Base-by-base conservation (phyloP, 1,140 invertebrate species). In the Nomia melanderi region DNA sequence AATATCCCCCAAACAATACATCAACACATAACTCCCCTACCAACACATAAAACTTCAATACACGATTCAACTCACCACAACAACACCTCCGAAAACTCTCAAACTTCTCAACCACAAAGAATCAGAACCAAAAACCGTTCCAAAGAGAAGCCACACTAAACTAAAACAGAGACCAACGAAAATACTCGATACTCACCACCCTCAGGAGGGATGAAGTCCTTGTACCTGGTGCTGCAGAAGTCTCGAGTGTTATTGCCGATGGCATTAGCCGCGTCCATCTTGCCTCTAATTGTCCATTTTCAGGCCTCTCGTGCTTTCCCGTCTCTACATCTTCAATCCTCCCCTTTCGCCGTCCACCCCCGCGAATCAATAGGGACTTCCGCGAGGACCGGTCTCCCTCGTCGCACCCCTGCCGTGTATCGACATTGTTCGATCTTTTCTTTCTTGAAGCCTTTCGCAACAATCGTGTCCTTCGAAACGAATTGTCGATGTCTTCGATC, bases 211-310 rank as follows among this genome's bases (percentile, higher is more conserved):
- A 78, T 56, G 63, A 89, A 92, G 25, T 88, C 78, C 57, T 85
- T 80, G 71, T 88, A 88, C 20, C 84, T 85, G 47, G 77, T 63
- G 9, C 80, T 78, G 72, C 91, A 92, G 27, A 86, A 81, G 33
- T 85, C 78, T 57, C 79, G 77, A 23, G 84, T 88, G 73, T 79
- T 81, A 36, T 91, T 90, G 69, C 79, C 70, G 44, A 82, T 82
- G n/a, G 75, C 39, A 75, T 70, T 79, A 27, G 70, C 17, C 56
- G 73, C 76, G 54, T 89, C 88, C 85, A 89, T 90, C 74, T 87
- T 89, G 75, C 29, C 11, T 80, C 31, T 81, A 84, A 63, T 66
- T 78, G 54, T 74, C 70, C 78, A 84, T 84, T 54, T 77, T 67
- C 39, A 14, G 4, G 11, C 29, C 29, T 36, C 12, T 62, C 33